Conservation (phyloP, 37 sponge, comb jelly and placozoan genomes). For the Amphimedon queenslandica region DNA sequence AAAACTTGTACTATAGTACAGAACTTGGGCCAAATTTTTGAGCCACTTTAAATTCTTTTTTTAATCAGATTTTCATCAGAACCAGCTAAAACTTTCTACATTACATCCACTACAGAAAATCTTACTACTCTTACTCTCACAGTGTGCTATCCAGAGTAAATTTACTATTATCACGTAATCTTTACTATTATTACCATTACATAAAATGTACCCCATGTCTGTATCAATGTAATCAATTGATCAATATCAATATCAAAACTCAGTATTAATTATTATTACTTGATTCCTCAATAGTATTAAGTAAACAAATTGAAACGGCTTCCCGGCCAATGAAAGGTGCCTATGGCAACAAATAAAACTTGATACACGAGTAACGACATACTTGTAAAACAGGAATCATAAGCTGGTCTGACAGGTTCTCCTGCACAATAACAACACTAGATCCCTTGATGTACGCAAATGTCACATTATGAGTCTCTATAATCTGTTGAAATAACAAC, state of each 20-base stretch:
- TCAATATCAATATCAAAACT: too few relatives aligned
- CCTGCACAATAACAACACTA: not conserved
- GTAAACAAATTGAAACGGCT: slow-evolving; percentile 26
- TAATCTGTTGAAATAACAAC: not conserved
- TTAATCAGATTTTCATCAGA: too few relatives aligned
- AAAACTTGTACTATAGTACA: too few relatives aligned
- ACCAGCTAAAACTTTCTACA: too few relatives aligned
- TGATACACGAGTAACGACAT: not conserved
- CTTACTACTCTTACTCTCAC: too few relatives aligned
- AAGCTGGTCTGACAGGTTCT: not conserved
- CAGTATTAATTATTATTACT: not conserved
- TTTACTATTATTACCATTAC: not conserved
- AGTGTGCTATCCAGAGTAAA: too few relatives aligned
- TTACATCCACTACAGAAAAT: too few relatives aligned
- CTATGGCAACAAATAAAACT: slow-evolving; percentile 1
- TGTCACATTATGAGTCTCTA: not conserved
- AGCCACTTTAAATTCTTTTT: too few relatives aligned
- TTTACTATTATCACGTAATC: too few relatives aligned
- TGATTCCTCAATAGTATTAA: slow-evolving; percentile 5
- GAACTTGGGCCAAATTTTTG: too few relatives aligned
- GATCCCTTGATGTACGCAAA: slow-evolving; percentile 38
- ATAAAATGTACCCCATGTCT: not conserved
- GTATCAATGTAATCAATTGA: too few relatives aligned
- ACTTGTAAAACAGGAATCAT: slow-evolving; percentile 35
- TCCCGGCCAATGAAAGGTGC: slow-evolving; percentile 52